These are phyloP conservation scores for Marcusenius ussheri DNA, from an alignment of 2,113 vertebrate species.

Conservation along the genomic window DNA sequence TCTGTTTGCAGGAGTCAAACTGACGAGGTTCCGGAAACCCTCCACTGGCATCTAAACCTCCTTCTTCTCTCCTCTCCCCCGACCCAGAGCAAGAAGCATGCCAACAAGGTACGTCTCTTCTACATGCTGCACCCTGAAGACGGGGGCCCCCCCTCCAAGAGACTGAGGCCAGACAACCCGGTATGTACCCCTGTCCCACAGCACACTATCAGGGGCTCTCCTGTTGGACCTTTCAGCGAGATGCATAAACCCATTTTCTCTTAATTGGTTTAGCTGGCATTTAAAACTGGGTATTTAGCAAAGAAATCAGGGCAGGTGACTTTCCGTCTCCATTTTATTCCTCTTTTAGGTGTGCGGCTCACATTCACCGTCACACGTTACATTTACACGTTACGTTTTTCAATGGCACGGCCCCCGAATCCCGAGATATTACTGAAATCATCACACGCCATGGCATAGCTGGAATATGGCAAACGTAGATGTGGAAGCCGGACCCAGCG, in stretches of 20 bases:
- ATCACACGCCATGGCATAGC: not conserved
- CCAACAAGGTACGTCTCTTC: conserved; percentile 69
- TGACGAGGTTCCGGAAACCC: not conserved
- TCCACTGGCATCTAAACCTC: not conserved
- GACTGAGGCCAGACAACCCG: conserved; percentile 70
- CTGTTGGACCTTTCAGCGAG: not conserved
- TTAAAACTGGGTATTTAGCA: not conserved
- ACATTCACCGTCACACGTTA: not conserved
- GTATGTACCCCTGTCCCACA: conserved; percentile 22
- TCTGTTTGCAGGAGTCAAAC: not conserved
- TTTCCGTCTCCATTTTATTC: not conserved
- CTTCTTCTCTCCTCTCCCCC: not conserved
- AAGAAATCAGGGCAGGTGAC: not conserved
- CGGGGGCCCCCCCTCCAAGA: conserved; percentile 71
- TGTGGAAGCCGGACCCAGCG: not conserved
- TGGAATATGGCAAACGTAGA: not conserved
- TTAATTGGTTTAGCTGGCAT: not conserved
- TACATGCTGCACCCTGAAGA: conserved; percentile 75
- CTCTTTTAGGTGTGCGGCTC: not conserved
- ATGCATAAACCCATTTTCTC: not conserved
- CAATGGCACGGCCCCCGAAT: not conserved
- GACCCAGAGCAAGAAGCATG: conserved; percentile 64
- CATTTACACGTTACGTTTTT: not conserved
- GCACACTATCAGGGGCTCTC: not conserved
- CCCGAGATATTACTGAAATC: not conserved